Evolutionary conservation across 2,888 invertebrate genomes (phyloP).

Genomic region (Himalopsyche kuldschensis): DNA sequence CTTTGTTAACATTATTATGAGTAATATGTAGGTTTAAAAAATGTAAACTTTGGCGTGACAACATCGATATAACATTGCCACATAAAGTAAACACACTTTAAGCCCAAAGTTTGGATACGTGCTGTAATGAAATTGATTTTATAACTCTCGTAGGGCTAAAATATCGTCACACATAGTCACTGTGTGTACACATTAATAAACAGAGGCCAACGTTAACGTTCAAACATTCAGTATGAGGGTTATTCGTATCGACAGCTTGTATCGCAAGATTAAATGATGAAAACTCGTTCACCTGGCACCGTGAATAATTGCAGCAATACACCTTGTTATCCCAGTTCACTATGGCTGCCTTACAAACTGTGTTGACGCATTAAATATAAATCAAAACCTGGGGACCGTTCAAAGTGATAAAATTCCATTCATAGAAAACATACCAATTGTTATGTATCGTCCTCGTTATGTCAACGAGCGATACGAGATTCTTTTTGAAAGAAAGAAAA

Average conservation of each 20-base stretch:
- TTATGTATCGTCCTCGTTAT: too few species aligned
- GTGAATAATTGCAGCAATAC: neutral
- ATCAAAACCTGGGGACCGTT: neutral
- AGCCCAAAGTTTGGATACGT: neutral
- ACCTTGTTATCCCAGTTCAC: neutral
- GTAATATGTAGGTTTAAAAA: neutral
- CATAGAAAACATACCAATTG: too few species aligned
- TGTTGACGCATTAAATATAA: neutral
- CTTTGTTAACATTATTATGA: too few species aligned
- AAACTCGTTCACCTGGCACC: neutral
- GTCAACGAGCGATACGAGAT: too few species aligned
- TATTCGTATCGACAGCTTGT: neutral
- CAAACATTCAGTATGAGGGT: neutral
- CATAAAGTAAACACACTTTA: neutral
- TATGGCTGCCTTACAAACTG: neutral
- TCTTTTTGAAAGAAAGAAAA: too few species aligned
- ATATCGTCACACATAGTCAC: neutral
- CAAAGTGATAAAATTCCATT: too few species aligned
- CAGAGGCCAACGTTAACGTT: neutral
- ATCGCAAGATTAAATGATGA: neutral
- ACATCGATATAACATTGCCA: neutral
- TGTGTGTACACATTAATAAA: neutral
- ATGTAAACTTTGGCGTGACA: neutral
- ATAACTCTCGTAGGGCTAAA: neutral
- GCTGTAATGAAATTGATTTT: neutral